Evolutionary conservation across 2,797 vertebrate species (phyloP), one percentile per base, ranked within the genome.

Genomic region (Bufotes viridis): DNA sequence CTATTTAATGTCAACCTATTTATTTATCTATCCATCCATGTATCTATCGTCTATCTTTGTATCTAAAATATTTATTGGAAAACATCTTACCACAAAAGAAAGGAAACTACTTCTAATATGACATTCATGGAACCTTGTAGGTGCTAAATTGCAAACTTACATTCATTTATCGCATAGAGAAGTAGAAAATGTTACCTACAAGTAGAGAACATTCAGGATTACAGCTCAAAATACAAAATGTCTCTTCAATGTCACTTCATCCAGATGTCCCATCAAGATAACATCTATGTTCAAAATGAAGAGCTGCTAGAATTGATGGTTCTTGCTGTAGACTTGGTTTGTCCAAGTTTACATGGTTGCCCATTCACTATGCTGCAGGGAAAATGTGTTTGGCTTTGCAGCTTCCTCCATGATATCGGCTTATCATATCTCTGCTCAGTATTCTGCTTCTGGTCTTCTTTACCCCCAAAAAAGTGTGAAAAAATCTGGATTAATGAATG

Each of bases 21-120:
- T 34, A 34, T 34, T 2, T 34, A 34, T 34, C 29, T 2, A 34
- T 34, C 29, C 29, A 34, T 74, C 72, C 49, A 49, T 74, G 8
- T 74, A 55, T 76, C 74, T 53, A 76, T 76, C 74, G 12, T 76
- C 74, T 78, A 74, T 74, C 34, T 74, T 20, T 72, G 15, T 72
- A 72, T 72, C 42, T 42, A 42, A 42, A 42, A 42, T 42, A 42
- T 42, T 5, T 42, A 42, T 42, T 42, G 42, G 42, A 42, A 42
- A 42, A 42, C 42, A 42, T 42, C 42, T 42, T 42, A 42, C 42
- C 42, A 42, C 34, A 42, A 42, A 42, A 42, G 42, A 42, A 42
- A 42, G 42, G 42, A 42, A 5, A 42, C 5, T 42, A 42, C 42
- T 42, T 42, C 42, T 5, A 7, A 42, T 42, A 42, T 42, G 42